Base-by-base conservation (phyloP, 2,888 invertebrate species). In the Myopa testacea region DNA sequence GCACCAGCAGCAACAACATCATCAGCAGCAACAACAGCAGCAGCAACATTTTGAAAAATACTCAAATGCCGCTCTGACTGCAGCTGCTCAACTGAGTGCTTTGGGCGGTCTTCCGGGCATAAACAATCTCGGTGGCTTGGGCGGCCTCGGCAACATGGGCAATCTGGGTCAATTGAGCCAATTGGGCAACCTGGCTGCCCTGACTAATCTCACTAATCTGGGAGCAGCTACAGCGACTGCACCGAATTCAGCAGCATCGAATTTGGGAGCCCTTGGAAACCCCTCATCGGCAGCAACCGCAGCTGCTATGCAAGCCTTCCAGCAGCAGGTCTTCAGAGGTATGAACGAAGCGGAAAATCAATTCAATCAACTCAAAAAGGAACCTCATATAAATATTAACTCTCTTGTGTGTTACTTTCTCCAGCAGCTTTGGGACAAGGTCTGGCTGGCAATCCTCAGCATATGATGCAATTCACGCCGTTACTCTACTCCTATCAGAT, bases 391-490 rank as follows among this genome's bases (percentile, higher is more conserved):
- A 26, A 26, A 26, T 26, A 26, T 26, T 26, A 26, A 26, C 26
- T 26, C 26, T 26, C 26, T 26, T 26, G 26, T 26, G 26, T 26
- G 10, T 19, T 8, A 8, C 45, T 73, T 62, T 16, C 65, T 71
- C 34, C 76, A 78, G 2, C 75, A 89, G 89, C 87, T 80, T 82
- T 89, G 80, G 88, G 88, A 26, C 87, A 88, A 81, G 88, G 88
- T 72, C 81, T 88, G 80, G 87, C 88, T 45, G 84, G 85, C 14
- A 89, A 88, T 85, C 95, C 96, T 68, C 95, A 96, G 67, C 96
- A 96, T 88, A 94, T 97, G 94, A 93, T 96, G 90, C 95, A 95
- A 85, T 96, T 96, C 90, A 94, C 94, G 52, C 96, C 96, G 68
- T 91, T 97, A 75, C 91, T 96, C 78, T 96, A 96, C 90, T 95